phyloP scores from a whole-genome alignment of 2,888 invertebrate species.

The Hypercompe scribonia region DNA sequence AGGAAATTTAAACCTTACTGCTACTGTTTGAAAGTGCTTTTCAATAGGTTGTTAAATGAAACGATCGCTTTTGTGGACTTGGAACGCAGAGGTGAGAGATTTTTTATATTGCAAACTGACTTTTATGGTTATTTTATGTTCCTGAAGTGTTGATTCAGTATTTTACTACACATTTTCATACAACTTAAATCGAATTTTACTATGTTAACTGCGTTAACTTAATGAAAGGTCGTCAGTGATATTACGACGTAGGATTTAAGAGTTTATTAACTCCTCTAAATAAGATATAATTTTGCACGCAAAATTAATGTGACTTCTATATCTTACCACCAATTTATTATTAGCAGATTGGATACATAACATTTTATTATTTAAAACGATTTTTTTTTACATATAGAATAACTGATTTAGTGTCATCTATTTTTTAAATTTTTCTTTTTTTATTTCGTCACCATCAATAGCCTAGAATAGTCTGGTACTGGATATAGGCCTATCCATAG shows the following conservation, averaged over 20 bases:
- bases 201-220: background rate
- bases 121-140: constrained; percentile 28
- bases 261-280: background rate
- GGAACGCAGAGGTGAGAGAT: constrained; percentile 57
- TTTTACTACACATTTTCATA: constrained; percentile 6
- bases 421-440: no score
- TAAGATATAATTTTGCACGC: background rate
- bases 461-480: no score
- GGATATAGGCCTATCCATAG: no score
- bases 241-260: background rate
- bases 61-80: constrained; percentile 25
- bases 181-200: background rate
- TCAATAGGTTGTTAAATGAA: constrained; percentile 17
- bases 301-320: background rate
- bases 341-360: background rate
- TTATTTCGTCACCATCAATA: no score
- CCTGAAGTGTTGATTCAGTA: constrained; percentile 19
- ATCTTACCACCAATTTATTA: background rate
- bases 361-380: background rate
- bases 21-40: constrained; percentile 26
- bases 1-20: constrained; percentile 57
- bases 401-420: no score
- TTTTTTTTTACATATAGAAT: no score
- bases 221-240: background rate
- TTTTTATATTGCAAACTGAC: constrained; percentile 48